Evolutionary conservation across 2,797 vertebrate genomes (phyloP).

Genomic region (Premnoplex brunnescens): DNA sequence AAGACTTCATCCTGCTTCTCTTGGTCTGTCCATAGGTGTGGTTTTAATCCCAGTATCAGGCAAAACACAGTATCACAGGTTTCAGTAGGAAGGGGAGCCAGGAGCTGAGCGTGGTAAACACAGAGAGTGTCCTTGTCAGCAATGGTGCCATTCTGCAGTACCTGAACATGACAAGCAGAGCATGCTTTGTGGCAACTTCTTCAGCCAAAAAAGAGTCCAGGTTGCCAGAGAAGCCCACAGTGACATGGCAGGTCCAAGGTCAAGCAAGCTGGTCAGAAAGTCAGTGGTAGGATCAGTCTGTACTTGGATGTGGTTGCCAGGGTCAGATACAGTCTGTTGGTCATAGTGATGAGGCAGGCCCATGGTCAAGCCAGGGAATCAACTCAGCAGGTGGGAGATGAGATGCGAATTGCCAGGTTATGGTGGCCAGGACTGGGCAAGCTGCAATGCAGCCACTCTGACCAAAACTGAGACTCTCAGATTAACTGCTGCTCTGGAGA

Average conservation of each 20-base stretch:
- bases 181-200: background rate
- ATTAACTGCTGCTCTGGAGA: background rate
- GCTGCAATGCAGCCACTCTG: rapidly evolving
- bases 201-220: background rate
- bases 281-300: background rate
- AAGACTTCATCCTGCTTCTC: background rate
- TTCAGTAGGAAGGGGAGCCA: background rate
- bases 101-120: rapidly evolving
- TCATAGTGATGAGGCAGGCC: background rate
- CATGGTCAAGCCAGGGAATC: background rate
- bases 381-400: background rate
- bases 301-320: background rate
- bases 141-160: background rate
- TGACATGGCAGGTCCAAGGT: rapidly evolving
- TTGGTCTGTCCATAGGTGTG: background rate
- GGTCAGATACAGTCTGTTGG: background rate
- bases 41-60: background rate
- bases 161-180: background rate
- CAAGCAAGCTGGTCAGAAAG: background rate
- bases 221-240: background rate
- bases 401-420: background rate
- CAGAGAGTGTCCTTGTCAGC: background rate
- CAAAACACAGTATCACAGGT: background rate
- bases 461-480: background rate
- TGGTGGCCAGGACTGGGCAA: background rate